Percentiles rank a stretch among this genome's conserved stretches.
Evolutionary conservation across 2,888 invertebrate genomes (phyloP).

Genomic region (Ceramica pisi): DNA sequence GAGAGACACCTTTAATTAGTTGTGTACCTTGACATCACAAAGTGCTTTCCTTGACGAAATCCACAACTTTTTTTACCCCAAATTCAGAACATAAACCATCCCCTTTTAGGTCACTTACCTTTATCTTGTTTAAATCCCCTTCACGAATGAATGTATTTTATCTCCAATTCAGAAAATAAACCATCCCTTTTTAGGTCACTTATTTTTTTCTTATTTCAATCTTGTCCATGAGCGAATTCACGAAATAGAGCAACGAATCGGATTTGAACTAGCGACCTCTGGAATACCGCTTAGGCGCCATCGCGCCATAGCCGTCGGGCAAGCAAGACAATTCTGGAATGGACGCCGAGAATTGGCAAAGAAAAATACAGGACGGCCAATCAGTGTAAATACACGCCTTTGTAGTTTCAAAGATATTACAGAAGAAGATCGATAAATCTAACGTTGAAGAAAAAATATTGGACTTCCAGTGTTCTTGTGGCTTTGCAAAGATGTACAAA

Average conservation of each 20-base stretch:
- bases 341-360: constrained; percentile 26
- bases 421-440: not conserved
- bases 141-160: too few species aligned
- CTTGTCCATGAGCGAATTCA: not conserved
- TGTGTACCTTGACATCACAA: too few species aligned
- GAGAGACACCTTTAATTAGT: too few species aligned
- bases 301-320: constrained; percentile 21
- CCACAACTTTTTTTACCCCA: too few species aligned
- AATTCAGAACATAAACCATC: too few species aligned
- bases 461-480: not conserved
- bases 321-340: constrained; percentile 27
- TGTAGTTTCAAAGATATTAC: not conserved
- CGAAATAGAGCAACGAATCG: constrained; percentile 32
- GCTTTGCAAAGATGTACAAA: not conserved
- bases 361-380: constrained; percentile 26
- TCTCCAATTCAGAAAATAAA: too few species aligned
- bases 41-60: too few species aligned
- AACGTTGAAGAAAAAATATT: not conserved
- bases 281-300: constrained; percentile 44
- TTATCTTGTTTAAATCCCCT: constrained; percentile 5
- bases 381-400: not conserved
- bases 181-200: not conserved
- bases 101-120: not conserved
- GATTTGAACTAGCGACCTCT: constrained; percentile 39
- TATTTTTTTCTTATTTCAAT: not conserved